Evolutionary conservation across 2,113 vertebrate species (phyloP), one percentile per base, ranked within the genome.

Genomic region (Colaptes auratus): DNA sequence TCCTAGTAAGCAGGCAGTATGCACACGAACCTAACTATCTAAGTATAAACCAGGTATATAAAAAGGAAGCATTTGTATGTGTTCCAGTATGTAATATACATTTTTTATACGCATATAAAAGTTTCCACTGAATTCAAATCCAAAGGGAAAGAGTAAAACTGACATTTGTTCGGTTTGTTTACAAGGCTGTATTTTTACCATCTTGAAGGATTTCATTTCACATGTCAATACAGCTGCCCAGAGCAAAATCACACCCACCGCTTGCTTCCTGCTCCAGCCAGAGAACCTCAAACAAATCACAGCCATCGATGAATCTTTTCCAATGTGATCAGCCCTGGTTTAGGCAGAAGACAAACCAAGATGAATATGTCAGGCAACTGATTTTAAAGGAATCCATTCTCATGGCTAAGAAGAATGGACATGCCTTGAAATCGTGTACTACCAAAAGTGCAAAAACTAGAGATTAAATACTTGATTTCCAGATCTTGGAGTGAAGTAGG

Each of bases 11-110:
- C 52, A 83, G 15, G 17, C 2, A 76, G 30, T 13, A 60, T 4
- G 52, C 5, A 48, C 24, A 74, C 4, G 70, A 59, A 81, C 15
- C 10, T 55, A 66, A 73, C 20, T 4, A 70, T 27, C 8, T 8
- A 63, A 44, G 15, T 35, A 53, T 30, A 86, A 91, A 89, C 14
- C 1, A 6, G 31, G 35, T 5, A 17, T 35, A 30, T 15, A 39
- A 89, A 74, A 77, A 53, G 5, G 25, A 92, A 56, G 24, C 5
- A 30, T 39, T 76, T 85, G 78, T 66, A 70, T 12, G 27, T 0
- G 0, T 15, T 1, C 8, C 46, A n/a, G 5, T 72, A 31, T 12
- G 10, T 28, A n/a, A 44, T 9, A 75, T 15, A 33, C 6, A 19
- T 4, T 35, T 71, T 55, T 80, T 39, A 72, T 12, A 42, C 5